These are phyloP conservation scores for Dissostichus mawsoni DNA, from an alignment of 2,113 vertebrate species.

Conservation along the genomic window DNA sequence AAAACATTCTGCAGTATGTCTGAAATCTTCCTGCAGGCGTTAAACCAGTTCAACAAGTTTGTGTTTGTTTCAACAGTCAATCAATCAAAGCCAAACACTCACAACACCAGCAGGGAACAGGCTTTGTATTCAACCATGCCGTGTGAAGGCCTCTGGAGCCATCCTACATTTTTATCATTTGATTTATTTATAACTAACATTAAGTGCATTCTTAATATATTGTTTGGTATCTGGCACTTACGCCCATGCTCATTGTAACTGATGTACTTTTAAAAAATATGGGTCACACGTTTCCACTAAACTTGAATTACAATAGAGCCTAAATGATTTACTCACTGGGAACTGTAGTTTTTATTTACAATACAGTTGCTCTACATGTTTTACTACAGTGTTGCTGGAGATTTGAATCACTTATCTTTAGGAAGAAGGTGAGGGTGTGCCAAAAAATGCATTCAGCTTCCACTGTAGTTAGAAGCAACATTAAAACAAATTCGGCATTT, in stretches of 20 bases:
- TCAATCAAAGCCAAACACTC: background rate
- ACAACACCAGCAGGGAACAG: background rate
- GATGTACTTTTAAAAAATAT: too few species aligned
- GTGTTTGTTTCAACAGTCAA: background rate
- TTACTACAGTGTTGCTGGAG: too few species aligned
- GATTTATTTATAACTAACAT: too few species aligned
- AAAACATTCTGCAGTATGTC: background rate
- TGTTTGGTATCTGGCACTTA: too few species aligned
- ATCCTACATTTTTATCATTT: too few species aligned
- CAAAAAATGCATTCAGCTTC: too few species aligned
- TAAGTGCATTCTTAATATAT: too few species aligned
- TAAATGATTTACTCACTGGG: background rate
- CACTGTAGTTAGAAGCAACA: background rate
- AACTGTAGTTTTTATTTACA: too few species aligned
- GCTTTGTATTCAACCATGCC: background rate
- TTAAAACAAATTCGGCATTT: background rate
- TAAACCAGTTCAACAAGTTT: slow-evolving; percentile 47
- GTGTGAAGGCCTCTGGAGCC: background rate
- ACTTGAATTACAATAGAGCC: background rate
- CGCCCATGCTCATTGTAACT: too few species aligned
- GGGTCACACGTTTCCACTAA: background rate
- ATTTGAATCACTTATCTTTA: too few species aligned
- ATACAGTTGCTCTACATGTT: too few species aligned
- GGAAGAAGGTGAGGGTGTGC: too few species aligned
- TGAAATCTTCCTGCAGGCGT: background rate